Evolutionary conservation across 2,888 invertebrate genomes (phyloP), one percentile per base, ranked within the genome.

Genomic region (Dione vanillae): DNA sequence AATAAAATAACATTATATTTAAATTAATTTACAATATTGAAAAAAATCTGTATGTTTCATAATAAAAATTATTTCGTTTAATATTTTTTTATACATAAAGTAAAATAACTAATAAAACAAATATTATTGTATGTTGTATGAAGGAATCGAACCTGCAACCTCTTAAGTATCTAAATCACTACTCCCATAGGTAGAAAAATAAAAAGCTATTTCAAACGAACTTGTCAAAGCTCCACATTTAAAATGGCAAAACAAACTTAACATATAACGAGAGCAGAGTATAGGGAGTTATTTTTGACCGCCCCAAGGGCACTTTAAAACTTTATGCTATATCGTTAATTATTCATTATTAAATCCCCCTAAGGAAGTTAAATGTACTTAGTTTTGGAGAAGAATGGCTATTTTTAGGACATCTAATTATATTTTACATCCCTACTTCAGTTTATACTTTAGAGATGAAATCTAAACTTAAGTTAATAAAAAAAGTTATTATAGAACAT

Each of bases 241-340:
- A 37, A 59, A 58, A 66, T 35, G 43, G 45, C 43, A 35, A 70
- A 27, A 59, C 40, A 43, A 58, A 51, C 43, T 64, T 40, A 43
- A 40, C 9, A 52, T 40, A 20, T 51, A 65, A 45, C 41, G 41
- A 56, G 64, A 41, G 40, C 61, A 40, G 40, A 20, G 37, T 52
- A 58, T 52, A 19, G 56, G n/a, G 14, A 65, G 71, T 43, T 71
- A 71, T 71, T 71, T 61, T 65, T 65, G 65, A 59, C 59, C 52
- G 41, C 45, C 43, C 65, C 64, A 47, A 52, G 71, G 69, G 68
- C 56, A 52, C 52, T 54, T 12, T 37, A 40, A 56, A 71, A 65
- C 69, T 65, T 71, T 52, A 47, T 19, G 45, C 40, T 14, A 12
- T 43, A 45, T 37, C 1, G 40, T 47, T 51, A 52, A 64, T 51